These are phyloP conservation scores for Eleutherodactylus coqui DNA, from an alignment of 2,797 vertebrate genomes.

Conservation along the genomic window DNA sequence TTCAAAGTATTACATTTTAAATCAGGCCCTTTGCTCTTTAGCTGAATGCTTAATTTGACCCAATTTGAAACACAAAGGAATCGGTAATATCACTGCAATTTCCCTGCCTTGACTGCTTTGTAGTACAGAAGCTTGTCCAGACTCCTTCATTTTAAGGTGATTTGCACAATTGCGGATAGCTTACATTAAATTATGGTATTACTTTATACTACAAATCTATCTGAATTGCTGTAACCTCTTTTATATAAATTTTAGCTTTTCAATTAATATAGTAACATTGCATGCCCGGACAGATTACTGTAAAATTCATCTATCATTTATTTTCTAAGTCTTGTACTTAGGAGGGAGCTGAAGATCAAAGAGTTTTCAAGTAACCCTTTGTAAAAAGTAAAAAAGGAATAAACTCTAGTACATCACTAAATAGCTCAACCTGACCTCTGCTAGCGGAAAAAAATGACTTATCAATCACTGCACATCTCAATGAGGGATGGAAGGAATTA, in stretches of 20 bases:
- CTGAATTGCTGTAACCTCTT: not conserved
- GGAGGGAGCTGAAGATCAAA: not conserved
- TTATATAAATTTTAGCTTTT: constrained; percentile 20
- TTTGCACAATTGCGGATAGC: not conserved
- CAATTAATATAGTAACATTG: constrained; percentile 1
- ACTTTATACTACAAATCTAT: constrained; percentile 24
- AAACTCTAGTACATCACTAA: not conserved
- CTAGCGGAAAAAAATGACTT: not conserved
- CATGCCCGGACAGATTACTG: not conserved
- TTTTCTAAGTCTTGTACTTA: not conserved
- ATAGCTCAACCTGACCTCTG: not conserved
- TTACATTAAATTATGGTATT: constrained; percentile 16
- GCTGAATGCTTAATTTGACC: not conserved
- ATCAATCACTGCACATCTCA: not conserved
- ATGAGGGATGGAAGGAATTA: not conserved
- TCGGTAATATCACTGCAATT: constrained; percentile 7
- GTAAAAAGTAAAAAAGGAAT: not conserved
- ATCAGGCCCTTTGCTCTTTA: not conserved
- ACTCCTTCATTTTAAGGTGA: constrained; percentile 21
- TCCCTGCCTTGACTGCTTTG: constrained; percentile 12
- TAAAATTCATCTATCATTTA: not conserved
- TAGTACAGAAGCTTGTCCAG: constrained; percentile 11
- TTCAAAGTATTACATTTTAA: constrained; percentile 1
- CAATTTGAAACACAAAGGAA: constrained; percentile 33
- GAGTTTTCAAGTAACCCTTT: not conserved